Evolutionary conservation across 2,113 vertebrate species (phyloP).

Genomic region (Megaceryle torquata): DNA sequence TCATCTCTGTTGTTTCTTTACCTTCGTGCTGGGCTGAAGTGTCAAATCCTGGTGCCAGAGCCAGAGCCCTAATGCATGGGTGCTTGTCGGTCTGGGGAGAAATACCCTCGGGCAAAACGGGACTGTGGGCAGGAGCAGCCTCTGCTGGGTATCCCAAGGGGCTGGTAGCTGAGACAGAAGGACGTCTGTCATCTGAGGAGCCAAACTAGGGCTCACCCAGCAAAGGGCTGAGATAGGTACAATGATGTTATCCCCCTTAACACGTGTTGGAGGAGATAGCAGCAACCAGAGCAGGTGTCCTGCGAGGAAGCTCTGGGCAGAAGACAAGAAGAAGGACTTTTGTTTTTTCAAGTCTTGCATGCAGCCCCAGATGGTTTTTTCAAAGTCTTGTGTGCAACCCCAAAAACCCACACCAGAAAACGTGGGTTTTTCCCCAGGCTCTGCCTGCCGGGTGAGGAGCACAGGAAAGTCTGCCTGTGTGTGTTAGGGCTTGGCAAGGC

Average conservation of each 20-base stretch:
- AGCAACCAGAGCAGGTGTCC: not conserved
- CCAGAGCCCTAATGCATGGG: accelerated
- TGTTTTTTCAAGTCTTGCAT: not conserved
- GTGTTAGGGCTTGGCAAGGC: not conserved
- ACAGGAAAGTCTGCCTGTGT: not conserved
- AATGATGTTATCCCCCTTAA: not conserved
- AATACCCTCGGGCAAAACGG: not conserved
- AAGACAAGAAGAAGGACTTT: not conserved
- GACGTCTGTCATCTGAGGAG: not conserved
- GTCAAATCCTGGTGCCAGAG: not conserved
- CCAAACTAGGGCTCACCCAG: not conserved
- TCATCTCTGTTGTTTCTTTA: not conserved
- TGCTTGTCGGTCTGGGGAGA: not conserved
- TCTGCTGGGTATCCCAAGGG: not conserved
- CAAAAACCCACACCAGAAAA: not conserved
- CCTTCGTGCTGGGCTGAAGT: not conserved
- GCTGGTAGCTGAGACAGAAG: not conserved
- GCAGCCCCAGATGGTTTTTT: not conserved
- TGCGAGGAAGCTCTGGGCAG: not conserved
- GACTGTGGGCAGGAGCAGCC: not conserved
- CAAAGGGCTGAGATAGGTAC: not conserved
- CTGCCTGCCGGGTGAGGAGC: not conserved
- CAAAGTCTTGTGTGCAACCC: not conserved
- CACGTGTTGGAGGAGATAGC: not conserved
- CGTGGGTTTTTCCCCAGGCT: not conserved